phyloP scores from a whole-genome alignment of 2,888 invertebrate genomes.

The Amphimallon solstitiale region DNA sequence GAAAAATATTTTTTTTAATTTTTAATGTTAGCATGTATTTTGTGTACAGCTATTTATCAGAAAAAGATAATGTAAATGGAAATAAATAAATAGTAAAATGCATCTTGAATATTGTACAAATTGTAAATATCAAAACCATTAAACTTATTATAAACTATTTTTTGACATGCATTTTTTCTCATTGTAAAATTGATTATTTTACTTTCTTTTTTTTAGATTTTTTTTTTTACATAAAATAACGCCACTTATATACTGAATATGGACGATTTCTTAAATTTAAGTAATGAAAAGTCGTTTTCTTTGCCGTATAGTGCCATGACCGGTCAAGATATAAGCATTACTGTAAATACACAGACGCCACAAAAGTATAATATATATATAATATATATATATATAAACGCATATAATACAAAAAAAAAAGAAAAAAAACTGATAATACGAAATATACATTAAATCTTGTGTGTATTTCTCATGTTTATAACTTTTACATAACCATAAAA shows the following conservation, averaged over 20 bases:
- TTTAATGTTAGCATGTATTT: constrained; percentile 16
- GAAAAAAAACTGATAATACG: background rate
- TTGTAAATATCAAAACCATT: constrained; percentile 44
- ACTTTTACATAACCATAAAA: constrained; percentile 5
- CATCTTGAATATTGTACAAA: constrained; percentile 49
- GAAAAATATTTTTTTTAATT: background rate
- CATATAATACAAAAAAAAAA: background rate
- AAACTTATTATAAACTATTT: background rate
- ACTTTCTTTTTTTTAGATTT: background rate
- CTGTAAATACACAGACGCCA: constrained; percentile 27
- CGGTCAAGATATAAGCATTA: constrained; percentile 21
- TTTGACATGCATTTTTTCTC: constrained; percentile 2
- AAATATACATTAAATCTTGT: background rate
- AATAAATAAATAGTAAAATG: constrained; percentile 31
- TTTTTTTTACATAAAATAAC: background rate
- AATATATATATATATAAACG: background rate
- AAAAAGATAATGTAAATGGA: background rate
- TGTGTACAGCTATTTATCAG: constrained; percentile 19
- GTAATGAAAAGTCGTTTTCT: constrained; percentile 20
- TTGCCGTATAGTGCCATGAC: constrained; percentile 41
- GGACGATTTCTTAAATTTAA: constrained; percentile 32
- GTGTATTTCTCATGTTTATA: background rate
- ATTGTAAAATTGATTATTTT: background rate
- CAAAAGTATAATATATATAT: background rate
- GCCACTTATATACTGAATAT: constrained; percentile 26